Conservation (phyloP, 2,888 invertebrate genomes). For the Harmothoe impar region DNA sequence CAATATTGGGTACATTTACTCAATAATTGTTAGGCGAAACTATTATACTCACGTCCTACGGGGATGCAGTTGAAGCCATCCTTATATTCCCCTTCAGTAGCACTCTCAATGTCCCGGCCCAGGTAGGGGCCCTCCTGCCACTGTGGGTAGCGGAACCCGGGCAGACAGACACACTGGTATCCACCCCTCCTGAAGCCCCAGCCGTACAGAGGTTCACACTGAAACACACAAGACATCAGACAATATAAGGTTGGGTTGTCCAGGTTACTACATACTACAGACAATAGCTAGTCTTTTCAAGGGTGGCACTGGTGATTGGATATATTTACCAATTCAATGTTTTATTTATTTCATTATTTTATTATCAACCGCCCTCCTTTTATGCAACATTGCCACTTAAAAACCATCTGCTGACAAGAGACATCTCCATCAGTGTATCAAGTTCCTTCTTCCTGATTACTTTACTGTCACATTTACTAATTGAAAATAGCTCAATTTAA, state of each 20-base stretch:
- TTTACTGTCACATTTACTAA: no score
- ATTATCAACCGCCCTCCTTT: no score
- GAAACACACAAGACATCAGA: conserved; percentile 66
- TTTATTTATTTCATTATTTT: no score
- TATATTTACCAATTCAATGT: no score
- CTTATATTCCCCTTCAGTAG: conserved; percentile 95
- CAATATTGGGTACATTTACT: no score
- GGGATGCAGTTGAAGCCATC: conserved; percentile 93
- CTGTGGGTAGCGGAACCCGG: conserved; percentile 93
- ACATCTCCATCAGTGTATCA: no score
- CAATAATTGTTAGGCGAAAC: no score
- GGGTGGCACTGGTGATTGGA: no score
- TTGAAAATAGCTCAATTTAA: no score
- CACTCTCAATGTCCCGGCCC: conserved; percentile 94
- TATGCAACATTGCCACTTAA: no score
- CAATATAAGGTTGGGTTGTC: not conserved
- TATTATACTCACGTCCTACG: conserved; percentile 91
- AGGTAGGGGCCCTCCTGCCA: conserved; percentile 94
- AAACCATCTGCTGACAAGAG: no score
- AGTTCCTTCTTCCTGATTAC: no score
- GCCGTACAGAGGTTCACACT: conserved; percentile 98
- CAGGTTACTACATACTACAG: not conserved
- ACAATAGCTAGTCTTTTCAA: not conserved
- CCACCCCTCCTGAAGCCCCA: conserved; percentile 98
- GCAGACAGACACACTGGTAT: conserved; percentile 88